Conservation (phyloP, 2,888 invertebrate species). For the Troilus luridus region DNA sequence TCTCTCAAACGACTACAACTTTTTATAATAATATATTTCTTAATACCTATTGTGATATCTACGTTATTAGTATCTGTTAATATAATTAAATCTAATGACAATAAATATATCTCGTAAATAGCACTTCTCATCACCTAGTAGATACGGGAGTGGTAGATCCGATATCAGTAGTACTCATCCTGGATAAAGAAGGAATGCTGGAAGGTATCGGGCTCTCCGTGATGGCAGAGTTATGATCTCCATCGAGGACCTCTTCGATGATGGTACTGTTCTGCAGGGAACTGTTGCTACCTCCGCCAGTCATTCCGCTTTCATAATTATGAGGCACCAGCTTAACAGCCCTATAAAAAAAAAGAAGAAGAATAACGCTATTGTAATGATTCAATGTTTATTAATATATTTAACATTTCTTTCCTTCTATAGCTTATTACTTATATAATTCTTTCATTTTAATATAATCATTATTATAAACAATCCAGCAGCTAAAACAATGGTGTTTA, state of each 20-base stretch:
- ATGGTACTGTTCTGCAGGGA: neutral
- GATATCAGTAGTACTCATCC: slow-evolving; percentile 60
- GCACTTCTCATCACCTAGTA: slow-evolving; percentile 57
- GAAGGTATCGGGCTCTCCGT: slow-evolving; percentile 58
- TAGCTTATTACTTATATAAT: too few species aligned
- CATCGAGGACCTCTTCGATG: neutral
- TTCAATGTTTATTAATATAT: too few species aligned
- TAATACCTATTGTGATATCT: neutral
- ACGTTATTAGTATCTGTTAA: neutral
- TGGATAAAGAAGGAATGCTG: slow-evolving; percentile 63
- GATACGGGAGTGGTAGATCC: slow-evolving; percentile 53
- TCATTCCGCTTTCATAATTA: neutral
- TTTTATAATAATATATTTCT: neutral
- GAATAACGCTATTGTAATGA: too few species aligned
- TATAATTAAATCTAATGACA: neutral
- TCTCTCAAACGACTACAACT: neutral
- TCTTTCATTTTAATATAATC: too few species aligned
- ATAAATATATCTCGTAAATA: neutral
- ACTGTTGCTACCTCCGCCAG: neutral
- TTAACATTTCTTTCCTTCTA: too few species aligned
- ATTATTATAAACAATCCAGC: too few species aligned
- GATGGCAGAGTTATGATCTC: neutral
- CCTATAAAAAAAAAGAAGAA: slow-evolving; percentile 55
- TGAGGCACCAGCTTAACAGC: slow-evolving; percentile 63
- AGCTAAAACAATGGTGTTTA: too few species aligned